Evolutionary conservation across 2,888 invertebrate species (phyloP).

Genomic region (Coelinius sp.): DNA sequence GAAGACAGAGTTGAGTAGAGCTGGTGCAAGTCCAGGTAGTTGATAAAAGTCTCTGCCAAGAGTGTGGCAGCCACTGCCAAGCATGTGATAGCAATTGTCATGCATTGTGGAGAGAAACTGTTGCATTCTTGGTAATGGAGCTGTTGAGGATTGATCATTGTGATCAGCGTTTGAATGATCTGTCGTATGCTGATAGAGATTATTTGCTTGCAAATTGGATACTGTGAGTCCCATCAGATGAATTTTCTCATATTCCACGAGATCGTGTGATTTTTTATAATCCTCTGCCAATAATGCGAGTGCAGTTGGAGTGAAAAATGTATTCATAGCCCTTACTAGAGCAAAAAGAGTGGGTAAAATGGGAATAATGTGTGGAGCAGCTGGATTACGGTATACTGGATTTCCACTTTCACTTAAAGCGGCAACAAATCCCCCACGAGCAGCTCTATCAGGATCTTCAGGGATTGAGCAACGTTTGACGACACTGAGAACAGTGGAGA

Average conservation of each 20-base stretch:
- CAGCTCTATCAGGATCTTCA: conserved; percentile 87
- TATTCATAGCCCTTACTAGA: conserved; percentile 85
- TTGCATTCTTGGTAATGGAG: conserved; percentile 86
- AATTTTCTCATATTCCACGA: conserved; percentile 84
- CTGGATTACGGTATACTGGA: conserved; percentile 89
- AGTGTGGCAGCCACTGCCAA: conserved; percentile 75
- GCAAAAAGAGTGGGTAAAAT: conserved; percentile 85
- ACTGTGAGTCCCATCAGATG: conserved; percentile 78
- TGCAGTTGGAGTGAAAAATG: conserved; percentile 82
- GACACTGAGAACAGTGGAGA: conserved; percentile 84
- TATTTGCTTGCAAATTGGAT: conserved; percentile 58
- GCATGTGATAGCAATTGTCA: conserved; percentile 85
- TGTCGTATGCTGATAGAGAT: conserved; percentile 42
- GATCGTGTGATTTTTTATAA: conserved; percentile 79
- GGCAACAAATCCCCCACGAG: conserved; percentile 87
- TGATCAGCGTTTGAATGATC: conserved; percentile 63
- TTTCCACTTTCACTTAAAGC: conserved; percentile 83
- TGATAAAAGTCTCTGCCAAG: conserved; percentile 91
- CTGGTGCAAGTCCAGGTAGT: conserved; percentile 81
- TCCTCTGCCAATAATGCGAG: conserved; percentile 76
- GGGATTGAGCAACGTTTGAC: conserved; percentile 93
- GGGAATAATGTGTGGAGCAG: conserved; percentile 85
- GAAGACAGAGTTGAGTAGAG: conserved; percentile 81
- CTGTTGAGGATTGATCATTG: conserved; percentile 72
- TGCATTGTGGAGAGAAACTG: conserved; percentile 83